Base-by-base conservation (phyloP, 2,113 vertebrate genomes). In the Carassius gibelio region DNA sequence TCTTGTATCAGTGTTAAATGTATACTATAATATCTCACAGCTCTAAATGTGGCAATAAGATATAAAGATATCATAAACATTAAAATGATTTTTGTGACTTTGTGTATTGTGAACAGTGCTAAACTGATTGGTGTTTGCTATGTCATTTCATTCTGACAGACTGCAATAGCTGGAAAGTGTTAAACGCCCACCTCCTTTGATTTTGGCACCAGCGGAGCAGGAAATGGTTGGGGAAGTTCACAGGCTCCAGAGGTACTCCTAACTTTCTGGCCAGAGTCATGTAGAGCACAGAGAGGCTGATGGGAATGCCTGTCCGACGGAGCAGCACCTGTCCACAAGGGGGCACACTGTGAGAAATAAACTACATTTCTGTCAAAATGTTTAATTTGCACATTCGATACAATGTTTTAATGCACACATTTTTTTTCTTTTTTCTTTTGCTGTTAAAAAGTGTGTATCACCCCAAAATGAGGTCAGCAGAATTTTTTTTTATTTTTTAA, bases 161-260 rank as follows among this genome's bases (percentile, higher is more conserved):
- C 15, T 68, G 30, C 13, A 68, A 17, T 68, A 36, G 26, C 2
- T 66, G 2, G 64, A 34, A 34, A 17, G 64, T 36, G 64, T 7
- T 19, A 69, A 36, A 19, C 7, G 78, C 92, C 81, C 90, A 99
- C 98, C 97, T 95, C 87, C 91, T 94, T 17, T 92, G 93, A 23
- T 95, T 94, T 85, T 99, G 97, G 91, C 97, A 97, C 98, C 98
- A 99, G 1, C 98, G 93, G 59, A 99, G 89, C 3, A 99, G 92
- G 90, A 99, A 99, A 89, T 99, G 98, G 88, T 97, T 98, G 5
- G 97, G 98, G 88, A 99, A 99, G 94, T 98, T 99, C 89, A 99
- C 98, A 0, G 98, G 98, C 81, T 99, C 97, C 85, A 99, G 92
- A 0, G 90, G 95, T 81, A 99, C 95, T 5, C 98, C 98, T 87